Percentiles rank a stretch among this genome's conserved stretches.
Conservation (phyloP, 2,888 invertebrate species). For the Ophion ventricosus region DNA sequence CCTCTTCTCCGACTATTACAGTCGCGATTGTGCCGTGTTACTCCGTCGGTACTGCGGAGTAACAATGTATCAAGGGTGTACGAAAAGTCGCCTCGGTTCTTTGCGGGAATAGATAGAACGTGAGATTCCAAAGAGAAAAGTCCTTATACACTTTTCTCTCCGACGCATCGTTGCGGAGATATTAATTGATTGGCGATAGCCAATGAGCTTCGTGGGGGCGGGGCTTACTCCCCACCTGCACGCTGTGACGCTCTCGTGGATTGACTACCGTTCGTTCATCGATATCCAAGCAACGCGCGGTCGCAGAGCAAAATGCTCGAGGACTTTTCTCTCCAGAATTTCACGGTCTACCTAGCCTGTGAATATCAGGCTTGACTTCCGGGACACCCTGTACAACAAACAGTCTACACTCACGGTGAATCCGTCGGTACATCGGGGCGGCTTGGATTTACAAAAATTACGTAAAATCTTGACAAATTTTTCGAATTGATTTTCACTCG, state of each 20-base stretch:
- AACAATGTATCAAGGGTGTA: background rate
- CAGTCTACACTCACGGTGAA: background rate
- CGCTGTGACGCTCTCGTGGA: no score
- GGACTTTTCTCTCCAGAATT: no score
- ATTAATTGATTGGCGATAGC: no score
- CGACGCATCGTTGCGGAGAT: no score
- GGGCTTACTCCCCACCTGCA: no score
- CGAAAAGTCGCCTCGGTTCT: background rate
- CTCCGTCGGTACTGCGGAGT: background rate
- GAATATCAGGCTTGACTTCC: background rate
- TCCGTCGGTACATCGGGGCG: background rate
- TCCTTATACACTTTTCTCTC: no score
- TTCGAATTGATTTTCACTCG: background rate
- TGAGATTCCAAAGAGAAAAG: no score
- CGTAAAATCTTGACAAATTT: background rate
- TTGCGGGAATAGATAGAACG: background rate
- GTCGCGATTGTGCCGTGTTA: background rate
- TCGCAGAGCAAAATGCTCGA: no score
- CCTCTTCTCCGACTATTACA: background rate
- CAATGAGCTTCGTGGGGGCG: no score
- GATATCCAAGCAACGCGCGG: no score
- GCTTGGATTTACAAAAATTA: background rate
- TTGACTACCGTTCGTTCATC: no score
- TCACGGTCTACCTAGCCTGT: no score
- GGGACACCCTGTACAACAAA: background rate